Base-by-base conservation (phyloP, 1,140 invertebrate species). In the Neodiprion virginianus region DNA sequence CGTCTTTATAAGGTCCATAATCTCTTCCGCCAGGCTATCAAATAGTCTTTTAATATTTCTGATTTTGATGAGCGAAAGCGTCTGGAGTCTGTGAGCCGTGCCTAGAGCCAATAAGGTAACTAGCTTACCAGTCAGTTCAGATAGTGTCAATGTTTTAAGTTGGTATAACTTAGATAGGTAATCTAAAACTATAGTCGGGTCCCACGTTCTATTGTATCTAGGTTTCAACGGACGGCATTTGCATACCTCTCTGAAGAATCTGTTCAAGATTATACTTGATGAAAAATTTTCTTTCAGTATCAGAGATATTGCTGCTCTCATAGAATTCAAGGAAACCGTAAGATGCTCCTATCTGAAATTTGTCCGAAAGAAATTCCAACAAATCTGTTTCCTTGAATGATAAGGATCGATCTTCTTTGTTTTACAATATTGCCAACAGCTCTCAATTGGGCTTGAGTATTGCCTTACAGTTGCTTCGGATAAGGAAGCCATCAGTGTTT, bases 51-150 rank as follows among this genome's bases (percentile, higher is more conserved):
- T 3, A 53, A 77, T 77, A 68, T 75, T 75, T 49, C 67, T 73
- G 7, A 72, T 73, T 73, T 71, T 73, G 48, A 75, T 77, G 1
- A 69, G 49, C n/a, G 69, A 47, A 12, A 75, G 21, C 9, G 73
- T 87, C 82, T 86, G 85, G 79, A 75, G 50, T 7, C 79, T 40
- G 11, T 79, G 75, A 65, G 74, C 79, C 21, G 75, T 80, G 23
- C 74, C 73, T 9, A 79, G 28, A 11, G 75, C 73, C 8, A 80
- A 65, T 11, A 80, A 48, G 1, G 77, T 78, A 0, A 75, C 71
- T 48, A 79, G 12, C 49, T 80, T 80, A 7, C 7, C 12, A 7
- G 78, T 71, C 5, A 79, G 21, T 9, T 67, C 9, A 17, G 69
- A 65, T 12, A 80, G 50, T 23, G 14, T 49, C n/a, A 65, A 61